Evolutionary conservation across 2,797 vertebrate genomes (phyloP).

Genomic region (Channallabes apus): DNA sequence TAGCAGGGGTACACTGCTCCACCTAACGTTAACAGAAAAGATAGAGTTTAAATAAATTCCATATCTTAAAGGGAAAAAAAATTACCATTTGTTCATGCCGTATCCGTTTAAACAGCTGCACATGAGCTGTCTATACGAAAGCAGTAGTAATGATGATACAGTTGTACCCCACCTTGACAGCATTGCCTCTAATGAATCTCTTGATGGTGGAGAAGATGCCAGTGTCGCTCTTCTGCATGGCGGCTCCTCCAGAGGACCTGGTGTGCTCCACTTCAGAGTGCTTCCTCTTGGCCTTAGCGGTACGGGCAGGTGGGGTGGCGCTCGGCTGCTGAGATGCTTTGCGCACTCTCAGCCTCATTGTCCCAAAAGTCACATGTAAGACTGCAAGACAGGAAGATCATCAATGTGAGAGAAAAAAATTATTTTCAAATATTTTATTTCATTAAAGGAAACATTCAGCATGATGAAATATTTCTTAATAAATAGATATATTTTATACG

Average conservation of each 20-base stretch:
- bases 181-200: constrained; percentile 94
- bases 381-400: constrained; percentile 59
- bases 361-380: constrained; percentile 90
- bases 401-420: neutral
- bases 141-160: neutral
- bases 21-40: constrained; percentile 72
- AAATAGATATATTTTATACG: too few relatives aligned
- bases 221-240: constrained; percentile 87
- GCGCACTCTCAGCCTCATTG: constrained; percentile 98
- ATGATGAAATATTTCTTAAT: too few relatives aligned
- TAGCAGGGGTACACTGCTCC: constrained; percentile 93
- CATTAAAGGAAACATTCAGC: neutral
- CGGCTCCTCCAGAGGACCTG: constrained; percentile 76
- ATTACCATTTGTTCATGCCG: neutral
- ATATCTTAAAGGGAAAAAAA: neutral
- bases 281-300: constrained; percentile 89
- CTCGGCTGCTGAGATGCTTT: constrained; percentile 92
- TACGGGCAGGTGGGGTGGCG: constrained; percentile 75
- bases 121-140: neutral
- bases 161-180: constrained; percentile 81
- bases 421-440: neutral
- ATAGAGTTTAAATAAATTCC: neutral
- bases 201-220: constrained; percentile 96
- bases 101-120: neutral
- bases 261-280: constrained; percentile 85